These are phyloP conservation scores for Sciurus carolinensis DNA, from an alignment of 2,797 vertebrate species.

Conservation along the genomic window DNA sequence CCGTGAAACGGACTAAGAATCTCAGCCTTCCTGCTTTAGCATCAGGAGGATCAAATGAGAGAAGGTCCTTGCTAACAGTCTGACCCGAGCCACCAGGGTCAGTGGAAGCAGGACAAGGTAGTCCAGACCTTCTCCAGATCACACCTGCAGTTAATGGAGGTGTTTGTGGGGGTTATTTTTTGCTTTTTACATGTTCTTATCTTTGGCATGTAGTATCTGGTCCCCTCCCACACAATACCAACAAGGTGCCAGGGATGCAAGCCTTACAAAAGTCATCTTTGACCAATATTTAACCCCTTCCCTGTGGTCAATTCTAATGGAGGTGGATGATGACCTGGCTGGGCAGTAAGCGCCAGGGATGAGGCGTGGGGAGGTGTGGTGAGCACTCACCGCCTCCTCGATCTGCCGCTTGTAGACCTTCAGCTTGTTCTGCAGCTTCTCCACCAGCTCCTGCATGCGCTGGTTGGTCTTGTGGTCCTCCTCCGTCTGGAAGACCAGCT, in stretches of 20 bases:
- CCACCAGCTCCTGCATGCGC: slow-evolving; percentile 89
- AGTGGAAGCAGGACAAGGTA: neutral
- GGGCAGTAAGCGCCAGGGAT: neutral
- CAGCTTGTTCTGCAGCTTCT: slow-evolving; percentile 91
- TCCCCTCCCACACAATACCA: neutral
- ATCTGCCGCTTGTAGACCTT: slow-evolving; percentile 90
- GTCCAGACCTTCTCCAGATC: neutral
- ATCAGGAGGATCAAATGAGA: neutral
- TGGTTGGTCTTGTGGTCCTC: slow-evolving; percentile 91
- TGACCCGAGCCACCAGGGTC: neutral
- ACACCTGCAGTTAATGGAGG: neutral
- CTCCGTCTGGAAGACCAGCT: slow-evolving; percentile 90
- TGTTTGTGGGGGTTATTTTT: neutral
- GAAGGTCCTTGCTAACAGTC: neutral
- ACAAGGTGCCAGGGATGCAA: neutral
- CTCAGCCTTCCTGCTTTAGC: neutral
- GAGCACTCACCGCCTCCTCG: slow-evolving; percentile 85
- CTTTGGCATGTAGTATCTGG: neutral
- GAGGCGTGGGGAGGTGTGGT: fast-evolving
- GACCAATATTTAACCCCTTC: neutral
- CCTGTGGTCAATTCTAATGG: neutral
- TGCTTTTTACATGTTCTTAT: slow-evolving; percentile 7
- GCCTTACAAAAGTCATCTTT: neutral
- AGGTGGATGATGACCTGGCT: neutral
- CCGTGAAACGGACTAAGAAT: neutral